Percentiles rank a stretch among this genome's conserved stretches.
These are phyloP conservation scores for Pygoscelis antarcticus DNA, from an alignment of 2,113 vertebrate species.

Conservation along the genomic window DNA sequence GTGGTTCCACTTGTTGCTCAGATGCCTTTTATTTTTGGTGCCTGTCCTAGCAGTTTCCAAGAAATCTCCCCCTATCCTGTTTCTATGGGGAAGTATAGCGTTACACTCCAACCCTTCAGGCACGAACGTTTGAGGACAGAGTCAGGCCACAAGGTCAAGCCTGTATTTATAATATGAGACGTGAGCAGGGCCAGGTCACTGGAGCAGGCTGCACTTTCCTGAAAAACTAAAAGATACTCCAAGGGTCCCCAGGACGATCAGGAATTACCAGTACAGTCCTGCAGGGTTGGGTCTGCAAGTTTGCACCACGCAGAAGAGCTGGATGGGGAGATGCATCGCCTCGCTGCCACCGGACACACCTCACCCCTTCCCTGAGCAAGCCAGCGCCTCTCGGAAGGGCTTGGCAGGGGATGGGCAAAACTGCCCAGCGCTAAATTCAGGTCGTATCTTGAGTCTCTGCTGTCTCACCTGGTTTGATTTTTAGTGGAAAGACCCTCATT, in stretches of 20 bases:
- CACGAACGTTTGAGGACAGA: neutral
- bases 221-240: neutral
- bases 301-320: neutral
- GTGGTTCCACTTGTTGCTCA: neutral
- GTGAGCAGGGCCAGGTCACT: neutral
- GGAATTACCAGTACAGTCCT: neutral
- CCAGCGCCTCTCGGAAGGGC: rapidly evolving
- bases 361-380: neutral
- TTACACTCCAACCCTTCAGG: neutral
- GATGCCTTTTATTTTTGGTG: constrained; percentile 51
- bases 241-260: rapidly evolving
- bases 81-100: neutral
- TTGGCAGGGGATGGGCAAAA: neutral
- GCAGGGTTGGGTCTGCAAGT: rapidly evolving
- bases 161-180: neutral
- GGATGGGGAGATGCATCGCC: rapidly evolving
- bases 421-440: neutral
- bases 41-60: constrained; percentile 19
- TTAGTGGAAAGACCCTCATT: neutral
- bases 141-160: neutral
- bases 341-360: neutral
- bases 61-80: constrained; percentile 35
- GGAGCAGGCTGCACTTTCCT: neutral
- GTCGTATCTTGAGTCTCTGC: neutral
- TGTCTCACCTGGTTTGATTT: neutral